Conservation (phyloP, 2,888 invertebrate species). For the Drosophila ezoana region DNA sequence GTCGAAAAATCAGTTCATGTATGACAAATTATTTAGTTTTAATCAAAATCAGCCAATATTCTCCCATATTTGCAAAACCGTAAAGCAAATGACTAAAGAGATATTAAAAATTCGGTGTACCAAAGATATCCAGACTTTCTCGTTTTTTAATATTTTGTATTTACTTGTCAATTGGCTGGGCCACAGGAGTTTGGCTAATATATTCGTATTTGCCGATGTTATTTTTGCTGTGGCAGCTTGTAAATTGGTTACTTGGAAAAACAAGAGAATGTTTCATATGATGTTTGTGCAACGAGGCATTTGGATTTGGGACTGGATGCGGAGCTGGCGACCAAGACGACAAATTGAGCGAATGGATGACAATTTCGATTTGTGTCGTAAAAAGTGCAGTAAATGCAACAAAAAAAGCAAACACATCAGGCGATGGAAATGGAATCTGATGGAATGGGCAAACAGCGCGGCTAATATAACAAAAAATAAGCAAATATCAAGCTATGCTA, state of each 20-base stretch:
- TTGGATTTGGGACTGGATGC: constrained; percentile 25
- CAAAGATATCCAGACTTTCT: too few species aligned
- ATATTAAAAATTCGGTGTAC: too few species aligned
- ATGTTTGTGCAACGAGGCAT: constrained; percentile 71
- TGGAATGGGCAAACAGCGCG: constrained; percentile 29
- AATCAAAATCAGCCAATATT: too few species aligned
- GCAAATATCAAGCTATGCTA: constrained; percentile 17
- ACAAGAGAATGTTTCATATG: constrained; percentile 54
- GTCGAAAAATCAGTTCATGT: too few species aligned
- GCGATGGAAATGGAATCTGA: constrained; percentile 40
- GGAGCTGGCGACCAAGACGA: constrained; percentile 63
- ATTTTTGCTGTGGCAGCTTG: constrained; percentile 39
- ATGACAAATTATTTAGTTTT: too few species aligned
- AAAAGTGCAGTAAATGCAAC: constrained; percentile 71
- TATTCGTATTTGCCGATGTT: constrained; percentile 14
- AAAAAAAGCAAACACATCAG: constrained; percentile 48
- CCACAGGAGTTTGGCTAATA: background rate
- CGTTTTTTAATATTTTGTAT: too few species aligned
- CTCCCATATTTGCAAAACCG: too few species aligned
- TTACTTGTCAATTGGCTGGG: too few species aligned
- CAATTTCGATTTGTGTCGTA: constrained; percentile 82
- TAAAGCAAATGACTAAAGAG: too few species aligned
- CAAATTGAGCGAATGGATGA: constrained; percentile 84
- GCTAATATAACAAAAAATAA: constrained; percentile 34
- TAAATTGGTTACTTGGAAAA: constrained; percentile 51